Base-by-base conservation (phyloP, 2,113 vertebrate species). In the Reinhardtius hippoglossoides region DNA sequence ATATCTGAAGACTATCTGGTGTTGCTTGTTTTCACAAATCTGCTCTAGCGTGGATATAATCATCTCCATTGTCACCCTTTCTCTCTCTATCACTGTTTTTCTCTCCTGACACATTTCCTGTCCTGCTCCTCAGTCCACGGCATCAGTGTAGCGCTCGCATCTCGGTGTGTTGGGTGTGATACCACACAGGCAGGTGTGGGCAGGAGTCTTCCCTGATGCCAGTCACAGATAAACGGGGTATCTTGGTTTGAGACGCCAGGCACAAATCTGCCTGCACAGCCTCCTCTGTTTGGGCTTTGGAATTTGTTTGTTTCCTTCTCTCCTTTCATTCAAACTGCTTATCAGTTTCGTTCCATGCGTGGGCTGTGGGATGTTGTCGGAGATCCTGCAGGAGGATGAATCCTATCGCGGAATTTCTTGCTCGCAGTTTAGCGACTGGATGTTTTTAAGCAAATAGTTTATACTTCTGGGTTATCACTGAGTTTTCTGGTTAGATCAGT, bases 151-250 rank as follows among this genome's bases (percentile, higher is more conserved):
- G 42, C 8, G 40, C 76, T 86, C 69, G 40, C 52, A 59, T 91
- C 85, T 85, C 81, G 55, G 18, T 50, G 66, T 71, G 81, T 62
- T 78, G 48, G 82, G 75, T 68, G 78, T 52, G 78, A 82, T 76
- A 71, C 73, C 56, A 2, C 42, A 65, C n/a, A 81, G 85, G 59
- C 91, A 87, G 83, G 91, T 88, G 81, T 75, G 81, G 88, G 85
- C 91, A 90, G 73, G 84, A 66, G 64, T 81, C 80, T 75, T 60
- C 65, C 66, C 52, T 64, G 93, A 95, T 95, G 89, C 92, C 94
- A 86, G 83, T 64, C 67, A 3, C 14, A 86, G 95, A 95, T 94
- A 92, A 89, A 74, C 2, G 4, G 20, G 92, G 86, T 91, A 85
- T 76, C 70, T 70, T 64, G 62, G 46, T 55, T 50, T 66, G 65